Conservation (phyloP, 2,888 invertebrate genomes). For the Agrotis exclamationis region DNA sequence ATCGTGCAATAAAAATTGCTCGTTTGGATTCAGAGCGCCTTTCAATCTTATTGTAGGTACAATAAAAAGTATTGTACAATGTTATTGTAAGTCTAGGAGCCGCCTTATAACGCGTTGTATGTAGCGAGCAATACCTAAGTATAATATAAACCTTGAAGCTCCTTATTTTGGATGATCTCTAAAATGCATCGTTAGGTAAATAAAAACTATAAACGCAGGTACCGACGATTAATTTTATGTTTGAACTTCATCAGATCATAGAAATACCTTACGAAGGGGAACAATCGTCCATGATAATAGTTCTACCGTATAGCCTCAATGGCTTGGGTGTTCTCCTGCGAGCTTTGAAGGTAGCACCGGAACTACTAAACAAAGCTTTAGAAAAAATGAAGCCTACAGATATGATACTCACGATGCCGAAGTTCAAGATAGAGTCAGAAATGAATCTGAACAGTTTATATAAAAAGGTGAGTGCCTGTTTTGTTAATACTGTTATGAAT, state of each 20-base stretch:
- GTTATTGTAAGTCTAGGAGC: too few species aligned
- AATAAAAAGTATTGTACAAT: too few species aligned
- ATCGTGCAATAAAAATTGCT: too few species aligned
- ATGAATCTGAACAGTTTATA: slow-evolving; percentile 68
- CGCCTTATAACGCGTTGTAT: too few species aligned
- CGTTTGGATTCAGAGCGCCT: too few species aligned
- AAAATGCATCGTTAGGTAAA: too few species aligned
- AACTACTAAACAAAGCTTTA: slow-evolving; percentile 80
- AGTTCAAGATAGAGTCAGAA: slow-evolving; percentile 70
- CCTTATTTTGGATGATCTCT: too few species aligned
- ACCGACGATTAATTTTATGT: not conserved
- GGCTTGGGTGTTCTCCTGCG: slow-evolving; percentile 87
- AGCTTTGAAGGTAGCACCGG: slow-evolving; percentile 71
- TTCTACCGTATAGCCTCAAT: slow-evolving; percentile 91
- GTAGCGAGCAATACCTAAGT: too few species aligned
- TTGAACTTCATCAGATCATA: slow-evolving; percentile 87
- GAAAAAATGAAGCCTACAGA: slow-evolving; percentile 82
- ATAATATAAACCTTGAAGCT: too few species aligned
- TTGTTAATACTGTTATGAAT: not conserved
- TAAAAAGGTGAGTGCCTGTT: slow-evolving; percentile 66
- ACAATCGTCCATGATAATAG: slow-evolving; percentile 93
- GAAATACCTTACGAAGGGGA: slow-evolving; percentile 93
- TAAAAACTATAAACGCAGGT: too few species aligned
- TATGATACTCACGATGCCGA: slow-evolving; percentile 92
- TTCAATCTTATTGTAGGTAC: too few species aligned